A percentile compares a stretch with the other conserved stretches of the same genome.
Evolutionary conservation across 2,113 vertebrate genomes (phyloP).

Genomic region (Notechis scutatus): DNA sequence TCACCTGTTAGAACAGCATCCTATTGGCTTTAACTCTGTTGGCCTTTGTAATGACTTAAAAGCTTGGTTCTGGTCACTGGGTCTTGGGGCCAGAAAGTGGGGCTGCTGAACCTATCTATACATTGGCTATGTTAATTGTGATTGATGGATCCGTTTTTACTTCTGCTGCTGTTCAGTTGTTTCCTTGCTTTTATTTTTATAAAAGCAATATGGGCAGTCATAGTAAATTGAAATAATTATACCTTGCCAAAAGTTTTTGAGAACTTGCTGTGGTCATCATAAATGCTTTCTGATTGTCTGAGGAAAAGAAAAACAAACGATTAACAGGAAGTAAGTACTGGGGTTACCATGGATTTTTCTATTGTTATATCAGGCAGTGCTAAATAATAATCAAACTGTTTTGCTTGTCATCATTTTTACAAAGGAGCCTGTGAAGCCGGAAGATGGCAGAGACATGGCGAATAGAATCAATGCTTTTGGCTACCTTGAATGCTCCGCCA

Average conservation of each 20-base stretch:
- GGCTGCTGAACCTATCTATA: neutral
- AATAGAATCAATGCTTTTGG: constrained; percentile 95
- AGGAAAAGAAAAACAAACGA: neutral
- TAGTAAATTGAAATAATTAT: neutral
- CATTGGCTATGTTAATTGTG: neutral
- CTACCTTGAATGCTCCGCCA: constrained; percentile 97
- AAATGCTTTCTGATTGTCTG: neutral
- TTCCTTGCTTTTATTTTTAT: neutral
- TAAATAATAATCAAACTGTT: neutral
- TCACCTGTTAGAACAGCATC: neutral
- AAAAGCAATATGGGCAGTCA: neutral
- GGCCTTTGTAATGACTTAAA: neutral
- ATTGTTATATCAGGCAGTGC: neutral
- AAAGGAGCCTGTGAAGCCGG: constrained; percentile 91
- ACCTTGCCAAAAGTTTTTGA: neutral
- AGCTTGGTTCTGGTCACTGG: neutral
- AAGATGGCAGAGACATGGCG: constrained; percentile 96
- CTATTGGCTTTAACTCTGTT: neutral
- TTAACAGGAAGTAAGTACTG: neutral
- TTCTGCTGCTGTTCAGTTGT: neutral
- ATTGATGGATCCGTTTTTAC: neutral
- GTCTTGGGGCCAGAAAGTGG: neutral
- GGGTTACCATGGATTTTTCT: neutral
- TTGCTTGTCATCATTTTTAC: neutral
- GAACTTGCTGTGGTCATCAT: neutral